phyloP scores from a whole-genome alignment of 92 coral and sea anemone species.

The Bergia puertoricense region DNA sequence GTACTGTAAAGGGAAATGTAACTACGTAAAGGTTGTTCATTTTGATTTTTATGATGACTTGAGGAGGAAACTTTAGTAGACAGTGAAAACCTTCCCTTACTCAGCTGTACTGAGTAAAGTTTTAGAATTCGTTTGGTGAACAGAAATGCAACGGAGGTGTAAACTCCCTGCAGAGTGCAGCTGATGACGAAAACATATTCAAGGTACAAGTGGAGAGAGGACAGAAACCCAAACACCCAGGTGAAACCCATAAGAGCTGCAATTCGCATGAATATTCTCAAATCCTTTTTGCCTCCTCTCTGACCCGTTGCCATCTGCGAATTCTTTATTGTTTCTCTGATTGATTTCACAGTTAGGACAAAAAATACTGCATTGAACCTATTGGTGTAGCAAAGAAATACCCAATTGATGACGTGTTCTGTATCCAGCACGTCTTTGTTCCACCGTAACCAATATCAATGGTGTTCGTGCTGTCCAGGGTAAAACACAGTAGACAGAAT shows the following conservation, averaged over 20 bases:
- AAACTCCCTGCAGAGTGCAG: conserved; percentile 62
- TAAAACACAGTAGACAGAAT: conserved; percentile 50
- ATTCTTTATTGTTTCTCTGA: conserved; percentile 56
- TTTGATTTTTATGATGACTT: too few relatives aligned
- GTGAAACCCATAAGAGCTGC: conserved; percentile 68
- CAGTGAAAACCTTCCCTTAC: background rate
- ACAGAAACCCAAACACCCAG: conserved; percentile 60
- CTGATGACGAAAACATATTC: conserved; percentile 51
- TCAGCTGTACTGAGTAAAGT: conserved; percentile 15
- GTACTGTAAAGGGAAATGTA: too few relatives aligned
- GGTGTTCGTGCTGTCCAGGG: conserved; percentile 61
- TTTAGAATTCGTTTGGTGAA: conserved; percentile 32
- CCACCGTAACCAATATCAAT: conserved; percentile 68
- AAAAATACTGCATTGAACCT: conserved; percentile 53
- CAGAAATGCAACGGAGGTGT: conserved; percentile 61
- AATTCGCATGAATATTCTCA: conserved; percentile 58
- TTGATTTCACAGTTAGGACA: conserved; percentile 61
- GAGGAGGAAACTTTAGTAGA: conserved; percentile 30
- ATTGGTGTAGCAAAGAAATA: conserved; percentile 59
- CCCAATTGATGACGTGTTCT: conserved; percentile 36
- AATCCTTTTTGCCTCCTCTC: too few relatives aligned
- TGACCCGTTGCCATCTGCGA: conserved; percentile 49
- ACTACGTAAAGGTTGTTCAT: too few relatives aligned
- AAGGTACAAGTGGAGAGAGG: conserved; percentile 44
- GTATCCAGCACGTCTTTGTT: conserved; percentile 63